A percentile compares a stretch with the other conserved stretches of the same genome.
phyloP scores from a whole-genome alignment of 2,888 invertebrate genomes.

The Hypomecis atomaria region DNA sequence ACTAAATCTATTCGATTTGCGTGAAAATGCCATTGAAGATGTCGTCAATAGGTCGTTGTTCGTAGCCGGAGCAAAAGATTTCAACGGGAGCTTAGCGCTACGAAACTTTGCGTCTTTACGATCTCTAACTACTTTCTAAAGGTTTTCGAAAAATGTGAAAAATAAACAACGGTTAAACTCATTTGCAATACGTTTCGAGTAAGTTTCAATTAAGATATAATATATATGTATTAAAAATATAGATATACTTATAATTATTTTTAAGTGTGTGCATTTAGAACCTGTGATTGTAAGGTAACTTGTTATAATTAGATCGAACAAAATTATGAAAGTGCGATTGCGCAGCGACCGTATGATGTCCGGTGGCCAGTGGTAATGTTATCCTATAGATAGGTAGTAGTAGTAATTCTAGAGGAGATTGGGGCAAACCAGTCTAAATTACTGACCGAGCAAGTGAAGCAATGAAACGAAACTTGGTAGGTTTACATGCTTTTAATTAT shows the following conservation, averaged over 20 bases:
- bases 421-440: conserved; percentile 35
- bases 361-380: conserved; percentile 69
- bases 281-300: not conserved
- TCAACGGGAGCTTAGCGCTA: conserved; percentile 46
- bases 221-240: too few species aligned
- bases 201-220: too few species aligned
- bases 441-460: too few species aligned
- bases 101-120: not conserved
- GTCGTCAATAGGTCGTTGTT: conserved; percentile 8
- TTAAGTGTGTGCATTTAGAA: not conserved
- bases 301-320: conserved; percentile 2
- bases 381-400: conserved; percentile 49
- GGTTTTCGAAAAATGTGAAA: too few species aligned
- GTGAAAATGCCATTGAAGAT: conserved; percentile 26
- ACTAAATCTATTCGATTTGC: conserved; percentile 33
- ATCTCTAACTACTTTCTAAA: not conserved
- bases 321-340: conserved; percentile 60
- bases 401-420: conserved; percentile 49
- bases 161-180: too few species aligned
- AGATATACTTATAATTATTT: too few species aligned
- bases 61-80: conserved; percentile 47
- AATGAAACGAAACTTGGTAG: too few species aligned
- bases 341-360: conserved; percentile 65
- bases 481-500: too few species aligned
- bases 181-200: too few species aligned